Base-by-base conservation (phyloP, 2,888 invertebrate species). In the Limulus polyphemus region DNA sequence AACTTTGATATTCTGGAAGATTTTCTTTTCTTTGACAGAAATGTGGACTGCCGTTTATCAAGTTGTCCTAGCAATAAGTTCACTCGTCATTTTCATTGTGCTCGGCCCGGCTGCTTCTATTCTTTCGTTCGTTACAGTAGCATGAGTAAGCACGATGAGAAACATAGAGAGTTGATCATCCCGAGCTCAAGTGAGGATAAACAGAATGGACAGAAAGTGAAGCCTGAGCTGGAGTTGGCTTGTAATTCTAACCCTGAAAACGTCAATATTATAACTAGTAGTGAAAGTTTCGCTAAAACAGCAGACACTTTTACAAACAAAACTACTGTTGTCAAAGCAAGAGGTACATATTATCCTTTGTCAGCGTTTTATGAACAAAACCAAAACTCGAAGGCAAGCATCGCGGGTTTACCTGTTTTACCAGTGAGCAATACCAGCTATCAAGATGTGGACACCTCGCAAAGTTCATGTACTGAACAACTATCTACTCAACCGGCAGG, bases 281-380 rank as follows among this genome's bases (percentile, higher is more conserved):
- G 32, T 32, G 32, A 32, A 32, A 5, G 3, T 32, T 32, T 32
- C 32, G 2, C 32, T 32, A 32, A 32, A 5, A 32, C 32, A 32
- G 5, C 3, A 32, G 32, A 32, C 32, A 47, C 46, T 48, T 51
- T 49, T 49, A 57, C 60, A 13, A 32, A 32, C 32, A 65, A 67
- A 56, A 59, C 64, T 47, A 64, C 63, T 52, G 87, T 90, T 82
- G 89, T 91, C 81, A 90, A 90, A 85, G 88, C 90, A 79, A 84
- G 88, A 74, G 90, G 91, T 78, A 90, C 90, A 77, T 91, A 88
- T 81, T 90, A 88, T 80, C 91, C 91, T 75, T 83, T 89, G 73
- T 87, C 86, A 71, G 75, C 77, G 80, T 82, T 77, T 60, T 32
- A 3, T 32, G 32, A 32, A 32, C 32, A 5, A 32, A 32, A 2